Base-by-base conservation (phyloP, 1,140 invertebrate species). In the Brachionus plicatilis region DNA sequence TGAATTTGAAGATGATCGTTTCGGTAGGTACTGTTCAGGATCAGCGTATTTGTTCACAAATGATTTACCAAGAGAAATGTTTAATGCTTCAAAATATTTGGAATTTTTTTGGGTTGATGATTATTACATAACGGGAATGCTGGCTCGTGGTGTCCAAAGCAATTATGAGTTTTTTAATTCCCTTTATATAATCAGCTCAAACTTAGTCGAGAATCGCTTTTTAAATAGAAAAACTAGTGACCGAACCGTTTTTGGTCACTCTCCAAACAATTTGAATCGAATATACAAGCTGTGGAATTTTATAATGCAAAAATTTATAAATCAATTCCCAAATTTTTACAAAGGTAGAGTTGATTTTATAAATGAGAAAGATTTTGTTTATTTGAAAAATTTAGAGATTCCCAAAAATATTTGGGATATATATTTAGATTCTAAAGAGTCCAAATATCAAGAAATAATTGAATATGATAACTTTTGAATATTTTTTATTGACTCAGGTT, bases 21-120 rank as follows among this genome's bases (percentile, higher is more conserved):
- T 89, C 85, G 89, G 90, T 3, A 79, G 86, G 29, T 91, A 91
- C 85, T 91, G 90, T 86, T 87, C 88, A 6, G 90, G 90, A 12
- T 90, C 89, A 56, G 88, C 87, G 11, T 84, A 70, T 29, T 43
- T 84, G 43, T 56, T 84, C 41, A 72, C 82, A 17, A 75, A 56
- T 17, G 82, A 84, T 53, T 50, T 84, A 11, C 65, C 68, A 12
- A 53, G 20, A 47, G 27, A 56, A 47, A 70, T 84, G 29, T 86
- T 86, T 43, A 70, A 87, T 1, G 87, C 88, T 5, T 88, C 89
- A 7, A 80, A 85, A 14, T 85, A 87, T 12, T 86, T 89, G 2
- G 87, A 87, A 66, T 88, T 89, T 85, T 90, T 91, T 85, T 91
- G 91, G 91, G 89, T 91, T 45, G 91, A 91, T 84, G 91, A 92